Conservation (phyloP, 2,888 invertebrate genomes). For the Morpho achilles region DNA sequence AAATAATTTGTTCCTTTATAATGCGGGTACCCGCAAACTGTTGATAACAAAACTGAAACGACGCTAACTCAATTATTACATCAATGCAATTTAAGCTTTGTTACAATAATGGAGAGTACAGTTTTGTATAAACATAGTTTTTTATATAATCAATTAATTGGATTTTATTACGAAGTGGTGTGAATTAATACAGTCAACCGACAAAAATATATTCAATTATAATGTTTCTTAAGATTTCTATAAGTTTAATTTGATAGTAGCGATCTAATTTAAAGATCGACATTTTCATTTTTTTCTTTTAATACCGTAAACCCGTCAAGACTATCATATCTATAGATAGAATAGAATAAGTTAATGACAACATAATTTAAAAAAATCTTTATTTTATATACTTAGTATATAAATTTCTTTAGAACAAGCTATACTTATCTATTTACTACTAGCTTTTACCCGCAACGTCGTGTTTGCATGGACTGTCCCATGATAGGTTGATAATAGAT, state of each 20-base stretch:
- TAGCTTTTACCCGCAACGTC: too few species aligned
- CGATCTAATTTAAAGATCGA: background rate
- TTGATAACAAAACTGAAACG: background rate
- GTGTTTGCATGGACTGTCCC: too few species aligned
- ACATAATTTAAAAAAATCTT: too few species aligned
- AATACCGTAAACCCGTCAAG: too few species aligned
- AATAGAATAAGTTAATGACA: too few species aligned
- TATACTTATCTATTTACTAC: too few species aligned
- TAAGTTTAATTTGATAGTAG: slow-evolving; percentile 38
- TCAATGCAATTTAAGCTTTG: slow-evolving; percentile 8
- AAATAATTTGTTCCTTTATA: slow-evolving; percentile 28
- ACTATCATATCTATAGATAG: too few species aligned
- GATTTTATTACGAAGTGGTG: slow-evolving; percentile 4
- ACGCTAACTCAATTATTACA: slow-evolving; percentile 5
- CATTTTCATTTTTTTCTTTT: too few species aligned
- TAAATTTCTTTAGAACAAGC: too few species aligned
- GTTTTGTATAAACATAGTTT: background rate
- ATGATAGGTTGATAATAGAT: too few species aligned
- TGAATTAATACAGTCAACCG: slow-evolving; percentile 53
- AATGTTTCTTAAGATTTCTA: slow-evolving; percentile 44
- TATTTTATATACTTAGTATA: too few species aligned
- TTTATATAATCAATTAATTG: background rate
- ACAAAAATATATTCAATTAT: slow-evolving; percentile 48
- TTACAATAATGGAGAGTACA: background rate
- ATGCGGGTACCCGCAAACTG: slow-evolving; percentile 66